A percentile compares a stretch with the other conserved stretches of the same genome.
These are phyloP conservation scores for Cynodonichthys magdalenae DNA, from an alignment of 2,797 vertebrate genomes.

Conservation along the genomic window DNA sequence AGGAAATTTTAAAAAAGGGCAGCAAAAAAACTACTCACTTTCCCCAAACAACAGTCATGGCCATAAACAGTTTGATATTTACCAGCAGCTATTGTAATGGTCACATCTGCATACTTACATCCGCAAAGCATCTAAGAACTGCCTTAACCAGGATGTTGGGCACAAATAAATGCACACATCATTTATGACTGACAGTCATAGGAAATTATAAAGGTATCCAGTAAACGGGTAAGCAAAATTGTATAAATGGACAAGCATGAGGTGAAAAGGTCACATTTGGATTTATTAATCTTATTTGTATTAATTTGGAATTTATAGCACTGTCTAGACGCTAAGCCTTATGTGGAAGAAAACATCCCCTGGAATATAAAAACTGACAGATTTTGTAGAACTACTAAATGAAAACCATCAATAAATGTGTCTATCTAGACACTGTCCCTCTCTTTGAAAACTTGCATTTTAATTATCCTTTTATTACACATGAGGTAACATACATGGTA, in stretches of 20 bases:
- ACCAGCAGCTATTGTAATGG: constrained; percentile 37
- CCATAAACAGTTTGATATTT: constrained; percentile 29
- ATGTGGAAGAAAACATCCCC: constrained; percentile 22
- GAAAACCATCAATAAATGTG: constrained; percentile 27
- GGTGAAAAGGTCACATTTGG: constrained; percentile 31
- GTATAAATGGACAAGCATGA: constrained; percentile 30
- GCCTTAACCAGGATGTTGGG: constrained; percentile 35
- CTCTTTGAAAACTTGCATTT: constrained; percentile 37
- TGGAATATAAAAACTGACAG: constrained; percentile 38
- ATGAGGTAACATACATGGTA: constrained; percentile 34
- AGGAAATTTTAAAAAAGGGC: not conserved
- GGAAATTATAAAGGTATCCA: constrained; percentile 21
- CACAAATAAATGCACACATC: constrained; percentile 13
- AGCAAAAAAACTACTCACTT: constrained; percentile 12
- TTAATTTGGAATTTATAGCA: constrained; percentile 11
- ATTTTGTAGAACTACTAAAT: constrained; percentile 18
- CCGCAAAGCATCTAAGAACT: constrained; percentile 25
- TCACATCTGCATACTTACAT: constrained; percentile 9
- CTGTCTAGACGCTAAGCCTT: constrained; percentile 8
- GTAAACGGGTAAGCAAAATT: constrained; percentile 19
- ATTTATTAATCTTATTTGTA: constrained; percentile 10
- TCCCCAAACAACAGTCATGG: constrained; percentile 52
- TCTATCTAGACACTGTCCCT: constrained; percentile 31
- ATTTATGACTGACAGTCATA: constrained; percentile 28
- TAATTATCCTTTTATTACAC: constrained; percentile 36